Base-by-base conservation (phyloP, 1,140 invertebrate genomes). In the Hestina assimilis region DNA sequence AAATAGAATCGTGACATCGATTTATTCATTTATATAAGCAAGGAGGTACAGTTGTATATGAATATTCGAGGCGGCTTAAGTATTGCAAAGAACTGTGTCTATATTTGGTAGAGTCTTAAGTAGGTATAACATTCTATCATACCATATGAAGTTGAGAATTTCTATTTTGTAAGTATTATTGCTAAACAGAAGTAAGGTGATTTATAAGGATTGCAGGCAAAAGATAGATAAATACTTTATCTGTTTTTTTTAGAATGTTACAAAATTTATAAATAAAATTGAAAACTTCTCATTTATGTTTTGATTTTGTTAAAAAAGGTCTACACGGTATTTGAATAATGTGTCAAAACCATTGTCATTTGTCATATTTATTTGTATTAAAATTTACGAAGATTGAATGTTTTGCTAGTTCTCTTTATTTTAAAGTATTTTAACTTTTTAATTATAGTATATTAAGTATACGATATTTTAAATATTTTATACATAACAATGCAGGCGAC, bases 1-100 rank as follows among this genome's bases (percentile, higher is more conserved):
- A 57, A 57, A 57, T 48, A 57, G 54, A 58, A 50, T 9, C 20
- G 31, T 51, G 55, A 51, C 26, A 40, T 51, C 43, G 43, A 28
- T 26, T 20, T 46, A 46, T 43, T 35, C 23, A 17, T 43, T 6
- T 33, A 33, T 20, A 19, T 45, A 54, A 24, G 11, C 26, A 24
- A 51, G 29, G 31, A 48, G 31, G 14, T n/a, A n/a, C n/a, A n/a
- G n/a, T 19, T 24, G 21, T 19, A 23, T 51, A 21, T 12, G 35
- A 26, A 15, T n/a, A 40, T n/a, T 21, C 23, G 12, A 42, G 14
- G 19, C 33, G 33, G 15, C 33, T 38, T 47, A 28, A 8, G 23
- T 56, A 35, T 56, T 29, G 43, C 53, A 14, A 24, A 26, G 9
- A 38, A 3, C 21, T 42, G 24, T 47, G 35, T 28, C 33, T 45